Base-by-base conservation (phyloP, 2,888 invertebrate genomes). In the Thecophora atra region DNA sequence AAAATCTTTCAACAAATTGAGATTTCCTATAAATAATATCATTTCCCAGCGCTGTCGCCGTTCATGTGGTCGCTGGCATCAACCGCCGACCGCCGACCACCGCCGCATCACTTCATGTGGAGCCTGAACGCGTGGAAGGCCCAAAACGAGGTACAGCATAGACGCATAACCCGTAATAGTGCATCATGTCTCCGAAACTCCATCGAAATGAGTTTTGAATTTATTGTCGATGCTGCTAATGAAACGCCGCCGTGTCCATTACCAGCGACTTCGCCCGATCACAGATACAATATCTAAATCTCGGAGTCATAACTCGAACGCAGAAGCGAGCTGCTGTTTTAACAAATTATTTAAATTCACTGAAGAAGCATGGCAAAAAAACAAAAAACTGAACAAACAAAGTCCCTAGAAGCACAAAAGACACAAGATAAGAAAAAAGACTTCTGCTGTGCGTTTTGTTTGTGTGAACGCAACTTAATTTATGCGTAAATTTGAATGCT, bases 221-320 rank as follows among this genome's bases (percentile, higher is more conserved):
- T 83, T 83, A 83, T 83, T 84, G 84, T 83, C 84, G 83, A 82
- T 81, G 77, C 76, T 78, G 76, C 80, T 79, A 83, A 82, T 81
- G 80, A 81, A 83, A 83, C 82, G 79, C 77, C 77, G 54, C 64
- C 71, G 64, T 62, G 60, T 60, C 6, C 21, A 77, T 80, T 79
- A 81, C 79, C 80, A 81, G 78, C 81, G 82, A 81, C n/a, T 82
- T 81, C 81, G 79, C 37, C 7, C 6, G 37, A 37, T 37, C 37
- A 37, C 6, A 68, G 67, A 56, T 68, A 68, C 56, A 17, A 69
- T 73, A 75, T 64, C 64, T 69, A 30, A 58, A 26, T n/a, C 37
- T 37, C 21, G 54, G 17, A 54, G 21, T 24, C 58, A 64, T 19
- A 70, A 70, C 44, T 47, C 17, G 15, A 2, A 5, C 28, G 52